Evolutionary conservation across 2,888 invertebrate genomes (phyloP), one percentile per base, ranked within the genome.

Genomic region (Xylota sylvarum): DNA sequence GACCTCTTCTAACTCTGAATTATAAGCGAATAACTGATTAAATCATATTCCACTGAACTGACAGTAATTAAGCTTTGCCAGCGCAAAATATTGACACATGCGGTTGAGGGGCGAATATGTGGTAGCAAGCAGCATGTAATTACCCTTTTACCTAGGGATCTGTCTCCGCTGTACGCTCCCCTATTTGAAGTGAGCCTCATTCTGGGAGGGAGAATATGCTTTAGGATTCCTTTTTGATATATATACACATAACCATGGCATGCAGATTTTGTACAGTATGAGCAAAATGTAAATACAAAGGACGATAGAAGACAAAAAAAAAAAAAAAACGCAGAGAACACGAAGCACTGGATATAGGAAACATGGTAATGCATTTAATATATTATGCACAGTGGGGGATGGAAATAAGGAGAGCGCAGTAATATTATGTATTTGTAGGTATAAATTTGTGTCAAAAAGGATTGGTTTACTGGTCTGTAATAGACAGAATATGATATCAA

Each of bases 1-100:
- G 43, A 12, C 69, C 65, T 27, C 50, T 17, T 70, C 69, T 58
- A 74, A 80, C 84, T 70, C 69, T 56, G 62, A 74, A 80, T 80
- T 65, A 80, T 76, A 85, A 85, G 72, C 72, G 81, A 85, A 85
- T 85, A 85, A 81, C 81, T 85, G 81, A 85, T 85, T 85, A 85
- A 85, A 85, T 81, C 85, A 85, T 85, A 80, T 85, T 77, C 81
- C 60, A 81, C 72, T 79, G 80, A 81, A 76, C 85, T 80, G 76
- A 85, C 81, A 81, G 81, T 85, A 81, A 85, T 85, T 85, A 85
- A 81, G 76, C 67, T 62, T 72, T 72, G 58, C 72, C 43, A 56
- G 62, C 46, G 74, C 80, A 81, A 67, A 81, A 84, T 81, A 81
- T 81, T 67, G 81, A 85, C 81, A 85, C 65, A 81, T 67, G 70